Percentiles rank a stretch among this genome's conserved stretches.
Evolutionary conservation across 2,797 vertebrate species (phyloP).

Genomic region (Trematomus bernacchii): DNA sequence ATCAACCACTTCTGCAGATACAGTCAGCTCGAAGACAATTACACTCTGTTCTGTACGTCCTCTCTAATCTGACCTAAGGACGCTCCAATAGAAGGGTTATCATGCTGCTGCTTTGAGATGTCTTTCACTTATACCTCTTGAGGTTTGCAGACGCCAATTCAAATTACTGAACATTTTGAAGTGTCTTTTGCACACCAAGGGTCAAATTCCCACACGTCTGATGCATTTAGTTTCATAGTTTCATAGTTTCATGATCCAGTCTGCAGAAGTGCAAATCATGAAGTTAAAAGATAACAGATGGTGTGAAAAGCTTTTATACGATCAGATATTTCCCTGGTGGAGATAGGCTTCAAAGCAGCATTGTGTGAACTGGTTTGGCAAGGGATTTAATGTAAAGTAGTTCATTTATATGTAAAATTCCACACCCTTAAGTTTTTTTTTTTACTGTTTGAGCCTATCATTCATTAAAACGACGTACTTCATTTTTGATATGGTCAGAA

Average conservation of each 20-base stretch:
- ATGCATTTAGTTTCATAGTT: neutral
- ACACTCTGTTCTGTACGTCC: too few species aligned
- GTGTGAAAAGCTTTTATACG: neutral
- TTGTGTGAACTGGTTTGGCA: too few species aligned
- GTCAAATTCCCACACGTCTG: neutral
- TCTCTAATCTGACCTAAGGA: constrained; percentile 6
- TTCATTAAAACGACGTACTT: too few species aligned
- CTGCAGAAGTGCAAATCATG: neutral
- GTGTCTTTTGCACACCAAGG: neutral
- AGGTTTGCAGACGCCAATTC: constrained; percentile 15
- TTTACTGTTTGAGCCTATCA: too few species aligned
- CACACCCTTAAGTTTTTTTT: too few species aligned
- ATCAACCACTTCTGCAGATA: neutral
- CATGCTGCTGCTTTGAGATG: neutral
- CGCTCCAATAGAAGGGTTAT: constrained; percentile 1
- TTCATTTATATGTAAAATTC: too few species aligned
- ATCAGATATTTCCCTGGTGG: neutral
- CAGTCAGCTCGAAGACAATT: neutral
- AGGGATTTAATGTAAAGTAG: too few species aligned
- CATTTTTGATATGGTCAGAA: too few species aligned
- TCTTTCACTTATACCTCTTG: constrained; percentile 6
- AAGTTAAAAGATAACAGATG: neutral
- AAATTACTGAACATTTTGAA: constrained; percentile 21
- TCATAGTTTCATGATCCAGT: neutral
- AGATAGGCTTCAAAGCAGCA: too few species aligned